These are phyloP conservation scores for Rhagium mordax DNA, from an alignment of 2,888 invertebrate species.

Conservation along the genomic window DNA sequence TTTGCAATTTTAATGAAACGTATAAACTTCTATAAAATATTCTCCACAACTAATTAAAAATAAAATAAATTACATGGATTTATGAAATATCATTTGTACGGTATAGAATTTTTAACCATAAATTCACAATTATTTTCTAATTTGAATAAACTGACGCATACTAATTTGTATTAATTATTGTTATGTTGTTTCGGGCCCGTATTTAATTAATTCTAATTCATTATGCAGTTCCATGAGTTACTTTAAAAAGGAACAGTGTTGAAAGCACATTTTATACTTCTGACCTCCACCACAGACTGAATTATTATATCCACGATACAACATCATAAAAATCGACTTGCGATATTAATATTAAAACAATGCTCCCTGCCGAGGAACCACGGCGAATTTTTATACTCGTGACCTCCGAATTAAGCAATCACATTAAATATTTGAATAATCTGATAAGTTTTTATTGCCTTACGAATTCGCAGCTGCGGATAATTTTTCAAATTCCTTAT, in stretches of 20 bases:
- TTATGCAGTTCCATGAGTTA: constrained; percentile 9
- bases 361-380: not conserved
- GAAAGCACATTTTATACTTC: constrained; percentile 35
- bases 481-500: not conserved
- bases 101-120: not conserved
- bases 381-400: not conserved
- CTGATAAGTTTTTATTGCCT: constrained; percentile 18
- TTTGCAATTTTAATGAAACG: constrained; percentile 46
- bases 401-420: constrained; percentile 15
- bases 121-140: constrained; percentile 24
- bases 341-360: constrained; percentile 34
- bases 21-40: constrained; percentile 24
- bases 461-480: not conserved
- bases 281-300: constrained; percentile 41
- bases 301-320: constrained; percentile 41
- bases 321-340: constrained; percentile 33
- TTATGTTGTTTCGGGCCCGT: constrained; percentile 39
- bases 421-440: constrained; percentile 10
- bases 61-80: constrained; percentile 26
- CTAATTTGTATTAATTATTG: constrained; percentile 58
- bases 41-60: constrained; percentile 27
- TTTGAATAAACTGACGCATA: constrained; percentile 42
- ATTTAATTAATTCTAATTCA: constrained; percentile 13
- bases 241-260: constrained; percentile 18
- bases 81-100: constrained; percentile 14